A percentile compares a stretch with the other conserved stretches of the same genome.
Conservation (phyloP, 2,888 invertebrate species). For the Sericinus montela region DNA sequence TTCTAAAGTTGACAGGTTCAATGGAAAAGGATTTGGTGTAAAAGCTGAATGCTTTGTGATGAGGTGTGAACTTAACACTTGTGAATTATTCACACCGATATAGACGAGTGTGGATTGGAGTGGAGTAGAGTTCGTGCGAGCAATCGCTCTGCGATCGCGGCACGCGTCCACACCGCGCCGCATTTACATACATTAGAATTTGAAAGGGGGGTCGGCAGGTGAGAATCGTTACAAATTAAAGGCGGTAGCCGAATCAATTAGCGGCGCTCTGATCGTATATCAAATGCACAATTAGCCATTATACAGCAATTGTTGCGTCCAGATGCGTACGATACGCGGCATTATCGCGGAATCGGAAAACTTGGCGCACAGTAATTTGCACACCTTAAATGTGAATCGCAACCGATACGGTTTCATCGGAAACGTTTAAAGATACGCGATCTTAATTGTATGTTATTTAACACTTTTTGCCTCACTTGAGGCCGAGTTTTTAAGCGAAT, state of each 20-base stretch:
- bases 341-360: neutral
- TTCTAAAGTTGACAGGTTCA: too few species aligned
- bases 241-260: slow-evolving; percentile 10
- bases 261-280: slow-evolving; percentile 21
- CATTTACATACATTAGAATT: slow-evolving; percentile 21
- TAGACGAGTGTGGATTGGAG: too few species aligned
- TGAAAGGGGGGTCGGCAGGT: slow-evolving; percentile 14
- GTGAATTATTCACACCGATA: too few species aligned
- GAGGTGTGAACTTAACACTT: too few species aligned
- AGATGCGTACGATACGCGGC: neutral
- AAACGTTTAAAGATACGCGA: slow-evolving; percentile 3
- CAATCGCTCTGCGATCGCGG: slow-evolving; percentile 6
- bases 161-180: neutral
- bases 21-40: too few species aligned
- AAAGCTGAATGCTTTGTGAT: too few species aligned
- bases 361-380: neutral
- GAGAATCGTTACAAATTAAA: slow-evolving; percentile 1
- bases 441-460: slow-evolving; percentile 5
- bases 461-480: neutral
- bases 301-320: slow-evolving; percentile 9
- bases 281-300: slow-evolving; percentile 21
- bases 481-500: neutral
- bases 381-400: neutral
- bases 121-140: neutral
- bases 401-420: neutral